phyloP scores from a whole-genome alignment of 2,113 vertebrate species.

The Cryptotis parvus region DNA sequence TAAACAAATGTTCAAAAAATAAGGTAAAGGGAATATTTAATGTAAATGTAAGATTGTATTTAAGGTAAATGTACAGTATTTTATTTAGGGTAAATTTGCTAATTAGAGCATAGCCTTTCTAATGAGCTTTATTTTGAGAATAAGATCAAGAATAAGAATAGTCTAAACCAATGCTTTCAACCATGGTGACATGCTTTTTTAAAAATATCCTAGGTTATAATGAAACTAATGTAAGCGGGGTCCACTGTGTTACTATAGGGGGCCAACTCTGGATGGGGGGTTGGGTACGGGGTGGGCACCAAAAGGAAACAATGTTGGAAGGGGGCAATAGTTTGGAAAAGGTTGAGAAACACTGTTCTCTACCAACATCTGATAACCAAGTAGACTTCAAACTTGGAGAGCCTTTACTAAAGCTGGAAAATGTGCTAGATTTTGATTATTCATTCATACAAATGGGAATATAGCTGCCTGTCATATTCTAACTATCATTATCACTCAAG shows the following conservation, averaged over 20 bases:
- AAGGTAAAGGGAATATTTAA: too few relatives aligned
- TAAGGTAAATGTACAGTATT: not conserved
- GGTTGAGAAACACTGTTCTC: not conserved
- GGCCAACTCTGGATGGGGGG: too few relatives aligned
- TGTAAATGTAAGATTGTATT: too few relatives aligned
- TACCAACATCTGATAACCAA: not conserved
- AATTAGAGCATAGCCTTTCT: not conserved
- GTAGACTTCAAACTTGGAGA: not conserved
- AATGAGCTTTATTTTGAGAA: not conserved
- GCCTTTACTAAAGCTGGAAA: not conserved
- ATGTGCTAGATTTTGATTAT: not conserved
- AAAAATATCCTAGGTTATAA: too few relatives aligned
- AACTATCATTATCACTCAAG: not conserved
- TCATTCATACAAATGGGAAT: not conserved
- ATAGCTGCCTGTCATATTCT: not conserved
- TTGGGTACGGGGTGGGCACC: too few relatives aligned
- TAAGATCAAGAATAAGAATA: not conserved
- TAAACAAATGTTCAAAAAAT: not conserved
- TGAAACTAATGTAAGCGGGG: too few relatives aligned
- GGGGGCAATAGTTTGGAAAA: too few relatives aligned
- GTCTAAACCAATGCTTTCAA: not conserved
- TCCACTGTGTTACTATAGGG: too few relatives aligned
- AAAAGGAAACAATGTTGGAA: too few relatives aligned
- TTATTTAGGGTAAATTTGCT: not conserved
- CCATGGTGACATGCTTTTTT: too few relatives aligned